Evolutionary conservation across 2,797 vertebrate species (phyloP), one percentile per base, ranked within the genome.

Genomic region (Thripadectes ignobilis): DNA sequence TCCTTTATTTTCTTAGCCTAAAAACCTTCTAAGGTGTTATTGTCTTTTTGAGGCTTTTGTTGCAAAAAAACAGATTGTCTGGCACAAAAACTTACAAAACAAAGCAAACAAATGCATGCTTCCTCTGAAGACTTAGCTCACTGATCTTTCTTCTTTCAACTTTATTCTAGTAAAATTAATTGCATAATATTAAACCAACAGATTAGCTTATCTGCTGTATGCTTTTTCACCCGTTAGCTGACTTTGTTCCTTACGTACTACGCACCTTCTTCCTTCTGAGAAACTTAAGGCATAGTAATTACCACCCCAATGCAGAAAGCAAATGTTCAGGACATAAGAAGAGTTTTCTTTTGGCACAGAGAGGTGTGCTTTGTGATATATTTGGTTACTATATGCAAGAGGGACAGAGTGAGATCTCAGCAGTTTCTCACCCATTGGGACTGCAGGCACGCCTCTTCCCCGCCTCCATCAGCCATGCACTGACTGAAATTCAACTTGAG

Each of bases 231-330:
- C 16, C 41, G 12, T 23, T 43, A 76, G 57, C 38, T 85, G 46
- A 54, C 61, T 85, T 89, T 68, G 22, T 36, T 71, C 34, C 67
- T 73, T 43, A 19, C 0, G 0, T 29, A 12, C 3, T 14, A 16
- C 20, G 61, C 32, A 69, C 21, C 17, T 65, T 24, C 34, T 81
- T 78, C 22, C 22, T 58, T 21, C 43, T 49, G 62, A 79, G 48
- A 41, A 84, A 30, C 7, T 49, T 26, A 24, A 24, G 12, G 13
- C 21, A 24, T 7, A 26, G 48, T 16, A 18, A 18, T 78, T 41
- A n/a, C 4, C 43, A 71, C 7, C 5, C 9, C 51, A 12, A 1
- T 2, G 29, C 8, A 34, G 66, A 45, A 23, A 62, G 21, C 0
- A 1, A 63, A 51, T 1, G 9, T 19, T 24, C 30, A 57, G 49